phyloP scores from a whole-genome alignment of 2,888 invertebrate genomes.

The Eristalinus aeneus region DNA sequence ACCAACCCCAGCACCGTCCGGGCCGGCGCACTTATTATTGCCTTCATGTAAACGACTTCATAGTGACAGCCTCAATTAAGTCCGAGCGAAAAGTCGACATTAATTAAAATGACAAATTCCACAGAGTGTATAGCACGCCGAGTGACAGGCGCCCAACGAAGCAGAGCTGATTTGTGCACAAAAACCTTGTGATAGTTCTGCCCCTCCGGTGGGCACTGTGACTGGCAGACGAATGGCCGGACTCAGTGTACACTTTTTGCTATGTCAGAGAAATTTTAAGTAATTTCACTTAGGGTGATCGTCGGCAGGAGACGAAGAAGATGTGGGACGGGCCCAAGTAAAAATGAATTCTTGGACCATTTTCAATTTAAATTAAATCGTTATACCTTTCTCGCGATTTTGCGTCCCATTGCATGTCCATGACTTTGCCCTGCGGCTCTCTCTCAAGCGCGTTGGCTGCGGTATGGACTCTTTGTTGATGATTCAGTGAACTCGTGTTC shows the following conservation, averaged over 20 bases:
- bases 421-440: conserved; percentile 35
- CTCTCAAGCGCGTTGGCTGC: not conserved
- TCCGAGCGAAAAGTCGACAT: conserved; percentile 68
- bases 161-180: conserved; percentile 57
- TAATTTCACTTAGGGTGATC: conserved; percentile 37
- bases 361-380: conserved; percentile 59
- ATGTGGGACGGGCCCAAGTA: not conserved
- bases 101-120: conserved; percentile 71
- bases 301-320: not conserved
- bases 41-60: conserved; percentile 69
- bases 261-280: conserved; percentile 39
- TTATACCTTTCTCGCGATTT: conserved; percentile 33
- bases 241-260: conserved; percentile 10
- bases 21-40: conserved; percentile 54
- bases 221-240: conserved; percentile 5
- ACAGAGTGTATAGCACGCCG: conserved; percentile 48
- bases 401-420: conserved; percentile 22
- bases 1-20: not conserved
- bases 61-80: conserved; percentile 68
- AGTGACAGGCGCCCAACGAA: conserved; percentile 68
- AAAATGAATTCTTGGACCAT: conserved; percentile 34
- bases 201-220: not conserved
- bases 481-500: conserved; percentile 38
- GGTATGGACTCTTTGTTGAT: conserved; percentile 26
- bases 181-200: conserved; percentile 41